phyloP scores from a whole-genome alignment of 1,140 invertebrate species.

The Drosophila punjabiensis region DNA sequence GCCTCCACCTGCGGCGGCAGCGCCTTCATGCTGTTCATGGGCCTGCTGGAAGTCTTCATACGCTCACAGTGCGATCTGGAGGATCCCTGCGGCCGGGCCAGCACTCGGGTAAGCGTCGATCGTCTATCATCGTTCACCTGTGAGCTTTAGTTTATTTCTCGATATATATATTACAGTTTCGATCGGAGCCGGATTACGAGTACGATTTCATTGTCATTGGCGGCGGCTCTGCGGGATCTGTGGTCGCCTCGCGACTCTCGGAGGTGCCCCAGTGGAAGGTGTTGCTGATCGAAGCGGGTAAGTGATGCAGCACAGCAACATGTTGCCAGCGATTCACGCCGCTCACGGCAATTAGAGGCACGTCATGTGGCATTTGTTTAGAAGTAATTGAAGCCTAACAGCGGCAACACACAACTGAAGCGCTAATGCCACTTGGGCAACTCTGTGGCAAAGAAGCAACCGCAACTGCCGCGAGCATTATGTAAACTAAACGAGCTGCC shows the following conservation, averaged over 20 bases:
- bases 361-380: conserved; percentile 81
- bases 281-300: conserved; percentile 93
- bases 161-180: conserved; percentile 85
- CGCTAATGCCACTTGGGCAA: conserved; percentile 75
- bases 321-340: conserved; percentile 42
- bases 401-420: conserved; percentile 53
- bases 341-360: conserved; percentile 72
- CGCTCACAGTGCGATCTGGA: conserved; percentile 93
- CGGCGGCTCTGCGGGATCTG: conserved; percentile 93
- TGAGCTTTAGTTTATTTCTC: not conserved
- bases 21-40: conserved; percentile 95
- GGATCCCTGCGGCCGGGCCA: conserved; percentile 91
- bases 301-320: conserved; percentile 73
- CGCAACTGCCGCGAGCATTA: conserved; percentile 74
- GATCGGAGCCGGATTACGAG: conserved; percentile 87
- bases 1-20: conserved; percentile 92
- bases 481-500: conserved; percentile 72
- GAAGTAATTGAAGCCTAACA: conserved; percentile 82
- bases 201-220: conserved; percentile 96
- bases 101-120: conserved; percentile 68
- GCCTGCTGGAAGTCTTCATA: conserved; percentile 92
- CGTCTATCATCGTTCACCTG: not conserved
- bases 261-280: conserved; percentile 93
- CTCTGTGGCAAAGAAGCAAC: conserved; percentile 68
- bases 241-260: conserved; percentile 92